phyloP scores from a whole-genome alignment of 2,797 vertebrate genomes.

The Cuculus canorus region DNA sequence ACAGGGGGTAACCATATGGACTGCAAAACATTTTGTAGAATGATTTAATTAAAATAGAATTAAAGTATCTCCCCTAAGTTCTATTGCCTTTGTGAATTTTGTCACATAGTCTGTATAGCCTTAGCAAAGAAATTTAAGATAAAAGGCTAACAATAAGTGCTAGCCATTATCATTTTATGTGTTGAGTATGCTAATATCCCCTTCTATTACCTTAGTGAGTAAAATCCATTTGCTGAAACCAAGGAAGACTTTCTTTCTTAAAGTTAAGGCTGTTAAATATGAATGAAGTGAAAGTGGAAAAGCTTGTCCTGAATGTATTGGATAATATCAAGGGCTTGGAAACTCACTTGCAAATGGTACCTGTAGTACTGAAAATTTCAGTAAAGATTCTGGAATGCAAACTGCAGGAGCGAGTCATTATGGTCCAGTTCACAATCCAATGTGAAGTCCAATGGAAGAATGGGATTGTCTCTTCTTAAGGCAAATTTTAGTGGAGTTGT shows the following conservation, averaged over 20 bases:
- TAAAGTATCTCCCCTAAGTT: not conserved
- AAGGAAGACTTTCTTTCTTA: not conserved
- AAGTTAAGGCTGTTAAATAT: not conserved
- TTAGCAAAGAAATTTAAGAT: not conserved
- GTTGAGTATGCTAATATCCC: not conserved
- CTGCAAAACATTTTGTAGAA: not conserved
- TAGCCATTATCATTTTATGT: not conserved
- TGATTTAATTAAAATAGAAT: not conserved
- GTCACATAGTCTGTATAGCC: not conserved
- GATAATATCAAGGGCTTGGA: not conserved
- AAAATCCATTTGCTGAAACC: slow-evolving; percentile 15
- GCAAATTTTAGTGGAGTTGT: not conserved
- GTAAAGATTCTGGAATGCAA: not conserved
- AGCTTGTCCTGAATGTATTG: not conserved
- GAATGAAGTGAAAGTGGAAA: slow-evolving; percentile 28
- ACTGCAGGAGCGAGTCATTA: not conserved
- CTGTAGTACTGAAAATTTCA: not conserved
- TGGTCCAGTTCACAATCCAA: not conserved
- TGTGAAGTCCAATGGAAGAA: not conserved
- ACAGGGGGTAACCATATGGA: not conserved
- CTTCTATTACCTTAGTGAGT: not conserved
- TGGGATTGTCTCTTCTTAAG: not conserved
- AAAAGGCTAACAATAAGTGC: not conserved
- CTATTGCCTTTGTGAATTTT: not conserved
- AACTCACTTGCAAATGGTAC: not conserved